Percentiles rank a stretch among this genome's conserved stretches.
Evolutionary conservation across 1,140 invertebrate species (phyloP).

Genomic region (Liolophura sinensis): DNA sequence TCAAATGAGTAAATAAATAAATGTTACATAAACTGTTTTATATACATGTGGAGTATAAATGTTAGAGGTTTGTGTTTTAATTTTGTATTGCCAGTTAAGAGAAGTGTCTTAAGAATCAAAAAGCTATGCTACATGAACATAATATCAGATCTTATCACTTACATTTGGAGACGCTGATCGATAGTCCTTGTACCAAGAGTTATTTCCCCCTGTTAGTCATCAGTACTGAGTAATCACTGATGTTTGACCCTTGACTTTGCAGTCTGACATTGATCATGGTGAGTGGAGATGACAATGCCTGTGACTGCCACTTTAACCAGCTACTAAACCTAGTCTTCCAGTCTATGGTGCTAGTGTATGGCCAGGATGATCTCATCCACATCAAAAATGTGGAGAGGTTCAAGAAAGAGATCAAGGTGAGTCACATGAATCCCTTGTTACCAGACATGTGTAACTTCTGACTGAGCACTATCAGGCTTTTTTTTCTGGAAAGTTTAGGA

Average conservation of each 20-base stretch:
- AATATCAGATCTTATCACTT: no score
- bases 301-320: constrained; percentile 50
- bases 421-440: background rate
- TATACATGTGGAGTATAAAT: no score
- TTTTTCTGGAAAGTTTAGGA: background rate
- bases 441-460: background rate
- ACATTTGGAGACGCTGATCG: no score
- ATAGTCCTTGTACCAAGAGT: no score
- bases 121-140: no score
- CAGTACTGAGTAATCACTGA: background rate
- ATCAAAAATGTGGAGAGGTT: constrained; percentile 77
- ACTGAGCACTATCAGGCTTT: background rate
- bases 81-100: no score
- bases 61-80: no score
- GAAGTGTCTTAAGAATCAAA: no score
- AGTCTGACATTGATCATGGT: constrained; percentile 59
- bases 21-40: no score
- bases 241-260: constrained; percentile 21
- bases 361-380: constrained; percentile 74
- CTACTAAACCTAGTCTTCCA: constrained; percentile 75
- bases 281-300: constrained; percentile 48
- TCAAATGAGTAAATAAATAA: no score
- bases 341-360: constrained; percentile 75
- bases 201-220: no score
- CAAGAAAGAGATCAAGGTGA: constrained; percentile 75